Evolutionary conservation across 2,888 invertebrate genomes (phyloP), one percentile per base, ranked within the genome.

Genomic region (Laothoe populi): DNA sequence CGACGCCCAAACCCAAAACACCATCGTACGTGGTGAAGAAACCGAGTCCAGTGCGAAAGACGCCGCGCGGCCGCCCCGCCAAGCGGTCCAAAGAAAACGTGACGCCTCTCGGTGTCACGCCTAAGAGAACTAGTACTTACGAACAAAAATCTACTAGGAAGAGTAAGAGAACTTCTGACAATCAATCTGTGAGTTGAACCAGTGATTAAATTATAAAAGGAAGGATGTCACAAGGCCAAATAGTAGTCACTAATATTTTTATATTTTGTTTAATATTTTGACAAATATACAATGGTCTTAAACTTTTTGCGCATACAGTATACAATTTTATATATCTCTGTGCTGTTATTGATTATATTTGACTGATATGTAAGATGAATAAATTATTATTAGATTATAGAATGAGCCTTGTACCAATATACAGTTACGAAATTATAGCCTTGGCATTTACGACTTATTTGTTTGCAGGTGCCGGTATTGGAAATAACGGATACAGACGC

Each of bases 401-500:
- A 44, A 44, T 44, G 19, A 44, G 19, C 44, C 44, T 44, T 58
- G 42, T 35, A 58, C n/a, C 40, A 13, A 58, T 46, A 4, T 44
- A 0, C 19, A 19, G 13, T 45, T 11, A 21, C n/a, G 13, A 38
- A 45, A 24, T 10, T 2, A 10, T 48, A n/a, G 16, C 21, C 21
- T 48, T 60, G 26, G 44, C 31, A 48, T 38, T 38, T 60, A 58
- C 21, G 21, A 45, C n/a, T 16, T n/a, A 42, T 60, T 8, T 64
- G 24, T 59, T 68, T 42, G 1, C 69, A 87, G 87, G 74, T 72
- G 1, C 69, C 80, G 2, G 65, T 82, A n/a, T 35, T 84, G 53
- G 84, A 83, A 57, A 76, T 78, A 63, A 71, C 77, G 5, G 81
- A 81, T 60, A 75, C 81, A 3, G 71, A 70, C 11, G 66, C 63